Evolutionary conservation across 2,888 invertebrate species (phyloP).

Genomic region (Thecophora atra): DNA sequence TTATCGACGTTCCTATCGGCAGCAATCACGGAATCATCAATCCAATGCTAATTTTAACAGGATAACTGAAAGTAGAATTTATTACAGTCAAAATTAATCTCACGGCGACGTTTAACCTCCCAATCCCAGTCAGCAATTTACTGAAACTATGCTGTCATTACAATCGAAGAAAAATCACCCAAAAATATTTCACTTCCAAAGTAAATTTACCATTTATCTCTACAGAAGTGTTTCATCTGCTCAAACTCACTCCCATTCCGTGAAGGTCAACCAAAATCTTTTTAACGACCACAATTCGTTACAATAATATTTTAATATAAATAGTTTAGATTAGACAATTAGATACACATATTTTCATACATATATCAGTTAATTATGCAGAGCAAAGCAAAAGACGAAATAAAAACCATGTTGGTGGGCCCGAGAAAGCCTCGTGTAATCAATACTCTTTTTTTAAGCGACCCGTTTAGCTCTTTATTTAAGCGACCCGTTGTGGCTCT

Average conservation of each 20-base stretch:
- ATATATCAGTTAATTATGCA: no score
- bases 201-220: neutral
- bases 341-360: no score
- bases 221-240: neutral
- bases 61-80: neutral
- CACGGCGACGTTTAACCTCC: neutral
- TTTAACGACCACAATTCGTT: no score
- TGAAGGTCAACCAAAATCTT: neutral
- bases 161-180: neutral
- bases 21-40: conserved; percentile 2
- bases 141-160: neutral
- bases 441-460: no score
- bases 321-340: no score
- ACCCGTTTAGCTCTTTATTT: no score
- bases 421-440: no score
- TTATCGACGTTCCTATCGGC: neutral
- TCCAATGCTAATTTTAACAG: neutral
- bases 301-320: no score
- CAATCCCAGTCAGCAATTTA: neutral
- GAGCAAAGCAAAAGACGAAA: no score
- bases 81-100: neutral
- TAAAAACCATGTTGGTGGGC: no score
- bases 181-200: neutral
- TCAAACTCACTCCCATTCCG: neutral
- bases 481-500: no score